These are phyloP conservation scores for Mesaphorura yosii DNA, from an alignment of 1,140 invertebrate species.

Conservation along the genomic window DNA sequence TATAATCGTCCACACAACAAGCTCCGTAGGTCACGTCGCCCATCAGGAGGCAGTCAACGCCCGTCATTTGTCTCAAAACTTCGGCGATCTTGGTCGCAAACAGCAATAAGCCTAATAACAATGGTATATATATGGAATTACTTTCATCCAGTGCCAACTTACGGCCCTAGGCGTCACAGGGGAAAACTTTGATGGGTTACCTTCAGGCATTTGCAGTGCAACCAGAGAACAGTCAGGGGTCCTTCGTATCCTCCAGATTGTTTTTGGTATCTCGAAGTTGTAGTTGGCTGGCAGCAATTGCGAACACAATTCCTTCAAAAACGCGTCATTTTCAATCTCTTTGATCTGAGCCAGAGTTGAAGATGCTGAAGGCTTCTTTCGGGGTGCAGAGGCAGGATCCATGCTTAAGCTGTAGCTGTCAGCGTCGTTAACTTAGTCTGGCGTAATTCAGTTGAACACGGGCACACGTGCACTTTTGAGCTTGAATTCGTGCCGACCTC, in stretches of 20 bases:
- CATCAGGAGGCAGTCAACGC: constrained; percentile 91
- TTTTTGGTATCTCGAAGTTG: constrained; percentile 98
- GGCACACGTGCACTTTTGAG: too few species aligned
- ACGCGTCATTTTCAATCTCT: constrained; percentile 64
- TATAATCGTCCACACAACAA: constrained; percentile 97
- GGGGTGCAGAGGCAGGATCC: too few species aligned
- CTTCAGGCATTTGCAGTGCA: constrained; percentile 95
- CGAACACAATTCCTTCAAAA: constrained; percentile 56
- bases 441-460: too few species aligned
- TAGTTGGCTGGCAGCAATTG: constrained; percentile 80
- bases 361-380: too few species aligned
- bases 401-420: too few species aligned
- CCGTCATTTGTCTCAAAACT: constrained; percentile 86
- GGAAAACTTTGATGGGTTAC: constrained; percentile 8
- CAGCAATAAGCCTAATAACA: constrained; percentile 51
- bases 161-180: too few species aligned
- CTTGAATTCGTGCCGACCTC: too few species aligned
- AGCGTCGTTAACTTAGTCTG: too few species aligned
- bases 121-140: neutral
- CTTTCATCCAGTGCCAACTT: neutral
- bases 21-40: constrained; percentile 98
- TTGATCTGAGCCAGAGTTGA: too few species aligned
- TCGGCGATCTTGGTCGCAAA: constrained; percentile 88
- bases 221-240: constrained; percentile 65
- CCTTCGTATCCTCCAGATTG: constrained; percentile 86